These are phyloP conservation scores for Erebia palarica DNA, from an alignment of 2,888 invertebrate genomes.

Conservation along the genomic window DNA sequence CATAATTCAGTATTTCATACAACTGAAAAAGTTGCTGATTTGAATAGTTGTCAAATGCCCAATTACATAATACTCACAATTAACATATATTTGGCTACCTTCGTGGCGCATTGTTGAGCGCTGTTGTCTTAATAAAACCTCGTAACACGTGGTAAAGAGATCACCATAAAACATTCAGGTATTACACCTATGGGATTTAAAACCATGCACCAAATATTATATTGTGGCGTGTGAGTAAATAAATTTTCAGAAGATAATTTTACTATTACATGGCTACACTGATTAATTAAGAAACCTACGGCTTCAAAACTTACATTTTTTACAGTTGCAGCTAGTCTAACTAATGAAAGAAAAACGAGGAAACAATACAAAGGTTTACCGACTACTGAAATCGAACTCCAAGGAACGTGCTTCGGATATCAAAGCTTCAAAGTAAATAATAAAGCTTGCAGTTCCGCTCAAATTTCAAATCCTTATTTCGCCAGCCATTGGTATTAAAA, in stretches of 20 bases:
- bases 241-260: no score
- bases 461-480: background rate
- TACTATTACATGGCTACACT: background rate
- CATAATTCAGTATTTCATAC: no score
- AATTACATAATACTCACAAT: no score
- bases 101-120: no score
- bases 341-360: constrained; percentile 60
- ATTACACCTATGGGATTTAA: no score
- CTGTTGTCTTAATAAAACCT: no score
- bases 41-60: no score
- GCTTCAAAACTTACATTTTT: constrained; percentile 38
- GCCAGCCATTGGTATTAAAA: background rate
- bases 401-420: constrained; percentile 56
- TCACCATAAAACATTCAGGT: no score
- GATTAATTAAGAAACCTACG: background rate
- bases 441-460: constrained; percentile 36
- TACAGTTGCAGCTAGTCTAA: constrained; percentile 47
- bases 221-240: no score
- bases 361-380: constrained; percentile 56
- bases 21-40: no score
- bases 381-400: constrained; percentile 48
- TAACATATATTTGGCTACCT: no score
- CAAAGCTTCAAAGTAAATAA: constrained; percentile 52
- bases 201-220: no score
- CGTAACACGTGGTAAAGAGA: background rate